Percentiles rank a stretch among this genome's conserved stretches.
Evolutionary conservation across 2,888 invertebrate species (phyloP).

Genomic region (Mesochorus sp.): DNA sequence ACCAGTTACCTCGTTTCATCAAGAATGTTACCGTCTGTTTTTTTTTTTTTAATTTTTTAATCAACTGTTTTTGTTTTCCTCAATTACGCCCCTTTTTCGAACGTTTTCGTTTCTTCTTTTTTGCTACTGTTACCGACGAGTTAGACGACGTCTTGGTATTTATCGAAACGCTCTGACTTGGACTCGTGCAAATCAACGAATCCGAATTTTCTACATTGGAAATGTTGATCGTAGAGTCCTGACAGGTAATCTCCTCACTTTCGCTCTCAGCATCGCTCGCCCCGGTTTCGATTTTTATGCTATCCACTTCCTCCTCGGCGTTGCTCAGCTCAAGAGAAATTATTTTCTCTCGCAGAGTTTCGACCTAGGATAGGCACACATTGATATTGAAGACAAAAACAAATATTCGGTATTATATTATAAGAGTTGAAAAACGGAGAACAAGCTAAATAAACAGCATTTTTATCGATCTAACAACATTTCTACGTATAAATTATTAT

Average conservation of each 20-base stretch:
- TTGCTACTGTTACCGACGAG: constrained; percentile 68
- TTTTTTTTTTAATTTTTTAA: not conserved
- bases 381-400: not conserved
- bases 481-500: constrained; percentile 12
- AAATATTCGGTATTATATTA: too few species aligned
- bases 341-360: constrained; percentile 95
- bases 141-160: constrained; percentile 81
- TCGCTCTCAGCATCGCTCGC: constrained; percentile 79
- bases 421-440: not conserved
- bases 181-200: constrained; percentile 83
- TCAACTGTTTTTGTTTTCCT: constrained; percentile 46
- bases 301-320: constrained; percentile 84
- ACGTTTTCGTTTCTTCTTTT: constrained; percentile 83
- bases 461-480: constrained; percentile 19
- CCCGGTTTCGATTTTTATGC: constrained; percentile 74
- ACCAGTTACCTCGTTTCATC: constrained; percentile 44
- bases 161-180: constrained; percentile 83
- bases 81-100: constrained; percentile 84
- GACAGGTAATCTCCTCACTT: constrained; percentile 79
- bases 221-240: constrained; percentile 79
- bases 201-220: constrained; percentile 83
- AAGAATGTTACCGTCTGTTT: not conserved
- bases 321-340: constrained; percentile 93
- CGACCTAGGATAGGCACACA: constrained; percentile 85
- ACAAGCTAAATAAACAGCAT: constrained; percentile 51